Base-by-base conservation (phyloP, 2,888 invertebrate genomes). In the Alloscopus bannaensis region DNA sequence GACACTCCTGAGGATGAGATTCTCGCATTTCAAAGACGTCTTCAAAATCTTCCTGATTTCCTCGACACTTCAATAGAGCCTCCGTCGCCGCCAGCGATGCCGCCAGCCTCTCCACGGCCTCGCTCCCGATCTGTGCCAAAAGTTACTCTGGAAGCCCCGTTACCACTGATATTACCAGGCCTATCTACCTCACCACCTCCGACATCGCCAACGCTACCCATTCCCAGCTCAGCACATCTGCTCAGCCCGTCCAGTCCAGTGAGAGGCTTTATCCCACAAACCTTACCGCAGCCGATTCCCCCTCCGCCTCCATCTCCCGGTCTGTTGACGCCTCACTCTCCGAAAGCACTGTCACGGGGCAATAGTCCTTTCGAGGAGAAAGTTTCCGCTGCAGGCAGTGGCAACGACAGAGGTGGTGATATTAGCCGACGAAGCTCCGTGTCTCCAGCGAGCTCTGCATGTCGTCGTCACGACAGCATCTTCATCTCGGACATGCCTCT, bases 41-140 rank as follows among this genome's bases (percentile, higher is more conserved):
- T 91, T 26, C 91, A 91, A 85, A 91, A 91, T 86, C 87, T 91
- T 75, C 91, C 91, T 0, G 88, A 88, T 84, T 88, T 88, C 80
- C 84, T 86, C 13, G 87, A 87, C 64, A 88, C 88, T 78, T 88
- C 88, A n/a, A 87, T 88, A 2, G 88, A 88, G 79, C 87, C 87
- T 42, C 87, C 87, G 11, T 82, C 84, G n/a, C 86, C 87, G 11
- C 87, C 87, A 28, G 83, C 82, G 73, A 86, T 65, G 81, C 87
- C 69, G 84, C 87, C 81, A 79, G 77, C 85, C 31, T 85, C 83
- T n/a, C 87, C 88, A 2, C 86, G 90, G 16, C 89, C 89, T 3
- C 87, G 89, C 6, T 89, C 90, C 2, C 86, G 89, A 16, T 89
- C 89, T 69, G 89, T 89, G 87, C 89, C 89, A 45, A 87, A 89